These are phyloP conservation scores for Euwallacea fornicatus DNA, from an alignment of 1,140 invertebrate genomes.

Conservation along the genomic window DNA sequence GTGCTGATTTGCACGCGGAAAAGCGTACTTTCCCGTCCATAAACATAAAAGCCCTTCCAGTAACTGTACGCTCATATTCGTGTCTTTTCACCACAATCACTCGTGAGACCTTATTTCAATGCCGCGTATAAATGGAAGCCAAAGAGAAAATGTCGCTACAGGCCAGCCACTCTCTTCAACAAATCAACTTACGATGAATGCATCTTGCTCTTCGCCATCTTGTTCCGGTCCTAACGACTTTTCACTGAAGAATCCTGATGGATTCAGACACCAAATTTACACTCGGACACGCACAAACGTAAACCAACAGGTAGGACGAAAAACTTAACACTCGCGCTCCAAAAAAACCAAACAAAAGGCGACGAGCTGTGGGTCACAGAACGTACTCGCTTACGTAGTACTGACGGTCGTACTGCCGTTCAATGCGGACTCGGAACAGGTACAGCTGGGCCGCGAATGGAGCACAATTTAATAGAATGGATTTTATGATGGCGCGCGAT, in stretches of 20 bases:
- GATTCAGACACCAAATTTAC: not conserved
- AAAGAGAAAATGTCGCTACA: too few species aligned
- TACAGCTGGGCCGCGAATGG: conserved; percentile 2
- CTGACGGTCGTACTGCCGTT: not conserved
- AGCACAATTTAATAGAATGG: not conserved
- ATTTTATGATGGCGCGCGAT: not conserved
- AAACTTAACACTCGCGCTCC: not conserved
- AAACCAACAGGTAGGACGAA: not conserved
- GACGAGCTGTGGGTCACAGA: not conserved
- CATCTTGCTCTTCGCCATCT: conserved; percentile 47
- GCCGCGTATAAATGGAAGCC: too few species aligned
- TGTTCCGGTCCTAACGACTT: not conserved
- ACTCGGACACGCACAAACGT: conserved; percentile 7
- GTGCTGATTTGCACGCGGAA: too few species aligned
- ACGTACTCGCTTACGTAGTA: not conserved
- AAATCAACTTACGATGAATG: conserved; percentile 42
- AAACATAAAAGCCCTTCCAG: too few species aligned
- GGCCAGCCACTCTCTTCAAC: too few species aligned
- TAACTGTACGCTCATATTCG: too few species aligned
- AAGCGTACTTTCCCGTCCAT: too few species aligned
- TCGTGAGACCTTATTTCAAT: too few species aligned
- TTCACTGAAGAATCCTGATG: not conserved
- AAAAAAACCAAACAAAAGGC: not conserved
- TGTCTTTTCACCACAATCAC: too few species aligned
- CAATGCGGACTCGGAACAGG: not conserved